phyloP scores from a whole-genome alignment of 2,113 vertebrate genomes.

The Onychostruthus taczanowskii region DNA sequence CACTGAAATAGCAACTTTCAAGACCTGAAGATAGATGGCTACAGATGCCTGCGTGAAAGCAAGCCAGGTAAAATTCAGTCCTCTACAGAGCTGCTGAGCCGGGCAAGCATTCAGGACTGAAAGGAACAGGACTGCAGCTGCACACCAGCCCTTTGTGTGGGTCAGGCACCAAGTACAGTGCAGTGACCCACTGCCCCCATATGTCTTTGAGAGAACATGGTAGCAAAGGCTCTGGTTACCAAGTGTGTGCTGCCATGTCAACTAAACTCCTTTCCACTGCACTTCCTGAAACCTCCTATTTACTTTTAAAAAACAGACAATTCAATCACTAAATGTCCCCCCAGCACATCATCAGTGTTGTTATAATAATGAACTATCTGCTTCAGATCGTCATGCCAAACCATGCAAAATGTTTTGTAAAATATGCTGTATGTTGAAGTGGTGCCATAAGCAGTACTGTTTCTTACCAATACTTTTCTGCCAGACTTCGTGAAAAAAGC shows the following conservation, averaged over 20 bases:
- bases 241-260: background rate
- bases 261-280: background rate
- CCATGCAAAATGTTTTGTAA: background rate
- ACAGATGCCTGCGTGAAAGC: background rate
- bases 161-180: background rate
- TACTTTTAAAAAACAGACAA: background rate
- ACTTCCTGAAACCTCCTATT: background rate
- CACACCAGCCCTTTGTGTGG: background rate
- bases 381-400: background rate
- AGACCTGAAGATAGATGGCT: background rate
- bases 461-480: constrained; percentile 92
- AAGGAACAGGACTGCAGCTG: background rate
- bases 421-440: background rate
- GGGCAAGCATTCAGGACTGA: background rate
- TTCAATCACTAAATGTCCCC: background rate
- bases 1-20: background rate
- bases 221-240: background rate
- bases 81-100: background rate
- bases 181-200: background rate
- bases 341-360: background rate
- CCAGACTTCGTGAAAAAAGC: constrained; percentile 97
- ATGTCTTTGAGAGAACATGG: fast-evolving
- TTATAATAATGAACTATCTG: background rate
- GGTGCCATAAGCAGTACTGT: background rate
- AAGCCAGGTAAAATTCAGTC: background rate